These are phyloP conservation scores for Scaptodrosophila lebanonensis DNA, from an alignment of 1,140 invertebrate species.

Conservation along the genomic window DNA sequence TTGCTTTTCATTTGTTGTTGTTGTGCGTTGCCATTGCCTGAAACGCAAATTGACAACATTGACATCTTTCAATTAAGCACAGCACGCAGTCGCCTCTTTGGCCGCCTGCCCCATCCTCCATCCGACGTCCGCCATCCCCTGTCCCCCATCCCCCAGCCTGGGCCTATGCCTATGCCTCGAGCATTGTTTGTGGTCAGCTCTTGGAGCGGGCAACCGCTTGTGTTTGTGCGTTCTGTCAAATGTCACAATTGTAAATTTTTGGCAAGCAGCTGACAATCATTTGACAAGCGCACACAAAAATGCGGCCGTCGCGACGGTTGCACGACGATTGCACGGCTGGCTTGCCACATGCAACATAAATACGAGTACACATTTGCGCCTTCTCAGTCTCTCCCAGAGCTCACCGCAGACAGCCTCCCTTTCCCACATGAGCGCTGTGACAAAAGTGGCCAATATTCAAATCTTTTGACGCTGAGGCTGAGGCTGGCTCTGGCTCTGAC, in stretches of 20 bases:
- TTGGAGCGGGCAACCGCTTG: too few relatives aligned
- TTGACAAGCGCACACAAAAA: conserved; percentile 37
- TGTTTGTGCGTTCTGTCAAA: conserved; percentile 62
- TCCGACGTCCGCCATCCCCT: background rate
- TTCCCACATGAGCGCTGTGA: too few relatives aligned
- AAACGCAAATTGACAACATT: conserved; percentile 76
- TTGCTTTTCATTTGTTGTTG: conserved; percentile 2
- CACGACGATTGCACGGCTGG: background rate
- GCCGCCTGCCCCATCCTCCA: conserved; percentile 1
- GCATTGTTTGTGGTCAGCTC: conserved; percentile 18
- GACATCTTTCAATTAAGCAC: conserved; percentile 76
- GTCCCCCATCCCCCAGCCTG: background rate
- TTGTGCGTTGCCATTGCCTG: conserved; percentile 49
- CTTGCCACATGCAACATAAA: conserved; percentile 41
- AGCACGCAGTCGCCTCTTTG: conserved; percentile 50
- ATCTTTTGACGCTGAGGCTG: conserved; percentile 48
- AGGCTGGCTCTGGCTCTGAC: background rate
- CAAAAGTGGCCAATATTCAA: conserved; percentile 61
- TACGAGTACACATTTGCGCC: too few relatives aligned
- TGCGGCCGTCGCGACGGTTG: conserved; percentile 14
- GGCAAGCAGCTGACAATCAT: conserved; percentile 46
- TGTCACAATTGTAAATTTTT: conserved; percentile 60
- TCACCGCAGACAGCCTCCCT: too few relatives aligned
- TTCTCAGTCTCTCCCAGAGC: conserved; percentile 14
- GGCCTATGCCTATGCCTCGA: too few relatives aligned